Base-by-base conservation (phyloP, 2,113 vertebrate genomes). In the Tursiops truncatus region DNA sequence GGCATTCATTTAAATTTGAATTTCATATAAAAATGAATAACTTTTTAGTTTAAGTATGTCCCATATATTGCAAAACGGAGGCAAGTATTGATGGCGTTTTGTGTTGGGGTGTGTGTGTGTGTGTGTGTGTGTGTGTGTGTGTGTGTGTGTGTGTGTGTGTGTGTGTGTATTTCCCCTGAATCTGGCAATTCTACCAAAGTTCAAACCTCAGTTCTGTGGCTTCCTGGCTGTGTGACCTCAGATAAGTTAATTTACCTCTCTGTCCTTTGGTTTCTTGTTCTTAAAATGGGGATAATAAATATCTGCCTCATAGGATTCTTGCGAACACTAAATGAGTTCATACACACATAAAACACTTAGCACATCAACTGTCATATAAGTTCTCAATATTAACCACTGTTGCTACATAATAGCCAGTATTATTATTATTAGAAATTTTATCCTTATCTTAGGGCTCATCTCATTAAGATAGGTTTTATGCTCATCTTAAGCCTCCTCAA, bases 11-110 rank as follows among this genome's bases (percentile, higher is more conserved):
- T 86, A 85, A 92, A 86, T 47, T 50, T 70, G 23, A 89, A 85
- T 65, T 92, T 94, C 50, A 87, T 67, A 21, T 82, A 79, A 82
- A 90, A 67, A 77, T 56, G 60, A 95, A 81, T 89, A 33, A 91
- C 33, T 56, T 71, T 91, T 94, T 79, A 93, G 41, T 67, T 1
- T 36, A 84, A 76, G 36, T 60, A 60, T 62, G 13, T 70, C 20
- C 56, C 21, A 87, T 84, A 23, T 41, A 79, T 58, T 62, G 15
- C 44, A 79, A 83, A 74, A 83, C 76, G 60, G n/a, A 10, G 11
- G 4, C 11, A 93, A 62, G 8, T 47, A 67, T 18, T 79, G 31
- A 56, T 50, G 62, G 8, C 1, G 17, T 73, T 3, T 53, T 17
- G 0, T 53, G 18, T 76, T 53, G 50, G 50, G 3, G 36, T 36